Evolutionary conservation across 2,113 vertebrate species (phyloP).

Genomic region (Casuarius casuarius): DNA sequence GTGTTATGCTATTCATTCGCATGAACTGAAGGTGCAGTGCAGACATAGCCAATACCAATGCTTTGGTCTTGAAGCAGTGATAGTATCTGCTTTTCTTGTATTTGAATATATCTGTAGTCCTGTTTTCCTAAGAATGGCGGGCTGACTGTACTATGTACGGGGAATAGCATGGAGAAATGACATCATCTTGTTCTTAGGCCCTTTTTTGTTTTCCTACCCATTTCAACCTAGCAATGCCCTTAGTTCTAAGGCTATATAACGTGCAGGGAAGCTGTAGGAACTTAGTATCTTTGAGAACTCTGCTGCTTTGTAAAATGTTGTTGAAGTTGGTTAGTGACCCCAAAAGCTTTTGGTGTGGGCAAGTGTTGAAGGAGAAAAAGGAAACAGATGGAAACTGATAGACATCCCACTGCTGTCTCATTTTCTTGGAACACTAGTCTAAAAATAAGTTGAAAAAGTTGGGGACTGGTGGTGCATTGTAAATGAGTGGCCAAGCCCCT

Average conservation of each 20-base stretch:
- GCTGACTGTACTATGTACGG: neutral
- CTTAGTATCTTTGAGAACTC: neutral
- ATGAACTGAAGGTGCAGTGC: neutral
- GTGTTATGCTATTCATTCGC: neutral
- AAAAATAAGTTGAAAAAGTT: conserved; percentile 23
- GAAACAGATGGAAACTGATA: conserved; percentile 57
- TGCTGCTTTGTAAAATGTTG: conserved; percentile 1
- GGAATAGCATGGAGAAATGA: neutral
- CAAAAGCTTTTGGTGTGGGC: conserved; percentile 36
- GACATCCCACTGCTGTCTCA: conserved; percentile 50
- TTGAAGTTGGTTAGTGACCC: conserved; percentile 25
- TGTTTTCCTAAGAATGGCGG: neutral
- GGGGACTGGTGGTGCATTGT: neutral
- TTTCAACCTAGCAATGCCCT: neutral
- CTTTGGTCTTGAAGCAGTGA: neutral
- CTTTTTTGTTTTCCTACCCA: neutral
- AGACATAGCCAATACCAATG: neutral
- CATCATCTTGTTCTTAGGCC: neutral
- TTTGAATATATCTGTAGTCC: neutral
- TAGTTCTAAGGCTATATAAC: neutral
- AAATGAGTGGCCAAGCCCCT: neutral
- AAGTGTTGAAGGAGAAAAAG: conserved; percentile 28
- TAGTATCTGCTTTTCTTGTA: neutral
- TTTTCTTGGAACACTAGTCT: conserved; percentile 44
- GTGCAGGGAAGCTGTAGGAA: neutral